Percentiles rank a stretch among this genome's conserved stretches.
Evolutionary conservation across 2,888 invertebrate genomes (phyloP).

Genomic region (Shargacucullia verbasci): DNA sequence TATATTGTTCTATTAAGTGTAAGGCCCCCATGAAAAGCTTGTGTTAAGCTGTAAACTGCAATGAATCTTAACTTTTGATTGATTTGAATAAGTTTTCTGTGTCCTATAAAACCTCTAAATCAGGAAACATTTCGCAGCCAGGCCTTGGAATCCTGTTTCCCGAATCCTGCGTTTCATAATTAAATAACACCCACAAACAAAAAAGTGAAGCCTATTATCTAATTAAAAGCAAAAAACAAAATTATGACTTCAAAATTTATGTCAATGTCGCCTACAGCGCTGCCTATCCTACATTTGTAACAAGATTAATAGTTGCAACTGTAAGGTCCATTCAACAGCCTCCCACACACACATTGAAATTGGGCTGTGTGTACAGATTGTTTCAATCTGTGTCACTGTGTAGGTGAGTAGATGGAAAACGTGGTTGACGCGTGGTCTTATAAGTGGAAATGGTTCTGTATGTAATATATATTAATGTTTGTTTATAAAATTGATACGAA

Average conservation of each 20-base stretch:
- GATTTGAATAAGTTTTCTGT: too few species aligned
- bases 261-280: constrained; percentile 29
- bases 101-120: too few species aligned
- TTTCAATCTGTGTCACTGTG: constrained; percentile 44
- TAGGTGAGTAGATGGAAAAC: constrained; percentile 23
- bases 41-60: too few species aligned
- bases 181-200: background rate
- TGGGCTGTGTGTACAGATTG: constrained; percentile 25
- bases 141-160: too few species aligned
- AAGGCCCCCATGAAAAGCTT: too few species aligned
- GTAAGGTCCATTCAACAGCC: constrained; percentile 30
- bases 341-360: constrained; percentile 37
- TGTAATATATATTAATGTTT: background rate
- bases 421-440: background rate
- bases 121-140: background rate
- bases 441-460: constrained; percentile 13
- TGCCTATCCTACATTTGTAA: constrained; percentile 23
- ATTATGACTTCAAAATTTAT: constrained; percentile 18
- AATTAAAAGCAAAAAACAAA: constrained; percentile 22
- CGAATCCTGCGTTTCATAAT: too few species aligned
- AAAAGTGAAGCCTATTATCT: background rate
- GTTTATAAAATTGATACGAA: too few species aligned
- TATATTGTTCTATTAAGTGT: too few species aligned
- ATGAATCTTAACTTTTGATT: too few species aligned
- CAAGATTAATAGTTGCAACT: constrained; percentile 46